These are phyloP conservation scores for Lottia gigantea DNA, from an alignment of 2,888 invertebrate genomes.

Conservation along the genomic window DNA sequence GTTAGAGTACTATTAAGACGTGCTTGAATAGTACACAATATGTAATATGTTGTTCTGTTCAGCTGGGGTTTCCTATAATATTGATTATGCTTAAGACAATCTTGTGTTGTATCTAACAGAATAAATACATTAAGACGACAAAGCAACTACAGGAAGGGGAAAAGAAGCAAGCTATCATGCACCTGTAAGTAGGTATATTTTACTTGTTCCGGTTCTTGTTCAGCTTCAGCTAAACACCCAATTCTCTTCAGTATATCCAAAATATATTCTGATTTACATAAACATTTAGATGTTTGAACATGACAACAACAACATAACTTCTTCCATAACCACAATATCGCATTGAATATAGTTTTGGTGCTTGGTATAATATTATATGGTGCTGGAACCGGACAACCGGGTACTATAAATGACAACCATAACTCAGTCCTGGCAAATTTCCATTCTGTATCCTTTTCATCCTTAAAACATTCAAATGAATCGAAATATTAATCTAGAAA, in stretches of 20 bases:
- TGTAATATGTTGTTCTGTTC: no score
- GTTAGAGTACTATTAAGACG: no score
- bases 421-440: constrained; percentile 49
- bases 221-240: background rate
- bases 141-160: no score
- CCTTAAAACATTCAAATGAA: constrained; percentile 27
- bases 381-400: constrained; percentile 45
- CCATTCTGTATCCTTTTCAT: constrained; percentile 49
- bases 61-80: no score
- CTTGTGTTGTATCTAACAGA: no score
- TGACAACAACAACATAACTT: constrained; percentile 16
- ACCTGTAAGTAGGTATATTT: constrained; percentile 1
- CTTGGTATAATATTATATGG: constrained; percentile 51
- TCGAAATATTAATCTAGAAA: no score
- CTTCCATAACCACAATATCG: constrained; percentile 25
- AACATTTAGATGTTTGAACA: background rate
- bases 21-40: no score
- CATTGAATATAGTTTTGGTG: constrained; percentile 30
- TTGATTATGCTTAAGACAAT: no score
- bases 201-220: constrained; percentile 1
- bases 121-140: no score
- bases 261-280: background rate
- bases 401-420: constrained; percentile 51
- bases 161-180: background rate
- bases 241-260: background rate